phyloP scores from a whole-genome alignment of 2,888 invertebrate species.

The Pharmacophagus antenor region DNA sequence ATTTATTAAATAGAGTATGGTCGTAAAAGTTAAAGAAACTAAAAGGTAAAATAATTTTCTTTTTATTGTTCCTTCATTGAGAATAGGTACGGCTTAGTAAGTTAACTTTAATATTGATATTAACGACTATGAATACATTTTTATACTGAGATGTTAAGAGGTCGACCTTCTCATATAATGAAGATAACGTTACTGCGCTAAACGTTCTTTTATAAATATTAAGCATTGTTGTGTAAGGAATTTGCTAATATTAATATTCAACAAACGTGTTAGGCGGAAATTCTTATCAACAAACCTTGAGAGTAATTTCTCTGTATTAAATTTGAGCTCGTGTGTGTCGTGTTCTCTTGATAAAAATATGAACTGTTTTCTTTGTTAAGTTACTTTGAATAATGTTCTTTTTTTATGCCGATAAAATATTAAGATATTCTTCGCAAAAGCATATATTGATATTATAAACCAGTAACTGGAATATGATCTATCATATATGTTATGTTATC shows the following conservation, averaged over 20 bases:
- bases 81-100: slow-evolving; percentile 8
- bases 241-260: slow-evolving; percentile 27
- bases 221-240: slow-evolving; percentile 29
- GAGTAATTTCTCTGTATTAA: slow-evolving; percentile 27
- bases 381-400: too few species aligned
- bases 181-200: slow-evolving; percentile 32
- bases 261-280: slow-evolving; percentile 30
- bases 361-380: background rate
- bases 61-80: background rate
- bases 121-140: slow-evolving; percentile 9
- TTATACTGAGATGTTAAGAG: slow-evolving; percentile 23
- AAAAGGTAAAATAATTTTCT: too few species aligned
- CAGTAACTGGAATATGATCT: too few species aligned
- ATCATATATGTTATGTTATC: too few species aligned
- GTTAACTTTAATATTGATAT: slow-evolving; percentile 10
- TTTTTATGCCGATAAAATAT: too few species aligned
- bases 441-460: too few species aligned
- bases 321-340: slow-evolving; percentile 2
- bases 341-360: slow-evolving; percentile 6
- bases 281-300: slow-evolving; percentile 32
- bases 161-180: slow-evolving; percentile 30
- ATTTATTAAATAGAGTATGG: too few species aligned
- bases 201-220: slow-evolving; percentile 31
- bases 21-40: too few species aligned
- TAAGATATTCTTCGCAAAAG: too few species aligned